A percentile compares a stretch with the other conserved stretches of the same genome.
Evolutionary conservation across 1,140 invertebrate species (phyloP).

Genomic region (Capitella teleta): DNA sequence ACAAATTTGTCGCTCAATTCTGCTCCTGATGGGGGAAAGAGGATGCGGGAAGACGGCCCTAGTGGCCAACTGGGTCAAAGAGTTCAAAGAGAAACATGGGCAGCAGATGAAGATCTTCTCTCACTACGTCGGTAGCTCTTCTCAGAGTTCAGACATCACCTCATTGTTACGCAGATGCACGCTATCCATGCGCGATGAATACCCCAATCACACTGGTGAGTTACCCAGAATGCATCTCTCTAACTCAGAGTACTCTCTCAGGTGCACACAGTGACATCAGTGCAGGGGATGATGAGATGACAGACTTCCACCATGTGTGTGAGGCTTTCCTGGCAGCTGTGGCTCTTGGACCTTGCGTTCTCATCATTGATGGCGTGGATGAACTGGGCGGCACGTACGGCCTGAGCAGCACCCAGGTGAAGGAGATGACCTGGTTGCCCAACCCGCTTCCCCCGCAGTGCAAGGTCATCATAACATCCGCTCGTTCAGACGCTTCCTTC

Average conservation of each 20-base stretch:
- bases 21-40: conserved; percentile 24
- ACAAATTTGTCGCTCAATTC: conserved; percentile 7
- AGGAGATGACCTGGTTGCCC: conserved; percentile 33
- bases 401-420: conserved; percentile 20
- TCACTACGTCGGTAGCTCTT: conserved; percentile 26
- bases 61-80: conserved; percentile 27
- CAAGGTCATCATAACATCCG: conserved; percentile 27
- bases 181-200: conserved; percentile 20
- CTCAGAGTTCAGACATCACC: conserved; percentile 20
- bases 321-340: conserved; percentile 28
- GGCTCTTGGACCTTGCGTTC: conserved; percentile 27
- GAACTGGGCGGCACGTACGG: conserved; percentile 22
- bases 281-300: conserved; percentile 5
- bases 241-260: not conserved
- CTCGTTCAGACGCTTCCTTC: conserved; percentile 25
- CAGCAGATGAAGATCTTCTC: conserved; percentile 23
- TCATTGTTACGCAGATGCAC: conserved; percentile 23
- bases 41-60: conserved; percentile 33
- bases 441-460: conserved; percentile 26
- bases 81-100: conserved; percentile 13
- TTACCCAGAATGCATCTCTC: too few species aligned
- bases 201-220: not conserved
- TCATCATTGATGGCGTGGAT: conserved; percentile 34
- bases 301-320: conserved; percentile 15
- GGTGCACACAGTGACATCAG: not conserved